Evolutionary conservation across 1,140 invertebrate species (phyloP).

Genomic region (Papilio polyxenes): DNA sequence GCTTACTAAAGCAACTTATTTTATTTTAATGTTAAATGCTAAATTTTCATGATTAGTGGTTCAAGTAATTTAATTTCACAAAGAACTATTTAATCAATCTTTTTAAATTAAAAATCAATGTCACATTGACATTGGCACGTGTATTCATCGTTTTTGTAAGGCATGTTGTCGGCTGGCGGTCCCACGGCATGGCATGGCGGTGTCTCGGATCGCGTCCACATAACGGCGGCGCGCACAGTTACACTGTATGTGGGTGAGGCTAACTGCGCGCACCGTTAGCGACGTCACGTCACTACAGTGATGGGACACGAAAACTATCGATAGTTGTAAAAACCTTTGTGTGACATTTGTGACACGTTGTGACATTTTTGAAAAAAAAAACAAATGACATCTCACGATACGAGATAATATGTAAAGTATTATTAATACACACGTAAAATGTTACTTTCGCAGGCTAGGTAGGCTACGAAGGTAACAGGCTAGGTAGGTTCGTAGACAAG

Average conservation of each 20-base stretch:
- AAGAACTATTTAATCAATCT: neutral
- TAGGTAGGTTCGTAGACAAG: too few relatives aligned
- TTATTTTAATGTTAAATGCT: neutral
- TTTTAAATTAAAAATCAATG: slow-evolving; percentile 8
- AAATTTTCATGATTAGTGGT: neutral
- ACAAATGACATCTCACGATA: too few relatives aligned
- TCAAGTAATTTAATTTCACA: neutral
- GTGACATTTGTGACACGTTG: too few relatives aligned
- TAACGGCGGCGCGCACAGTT: slow-evolving; percentile 70
- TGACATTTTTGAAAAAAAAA: too few relatives aligned
- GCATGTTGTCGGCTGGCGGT: slow-evolving; percentile 38
- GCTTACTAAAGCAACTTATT: neutral
- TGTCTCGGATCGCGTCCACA: slow-evolving; percentile 61
- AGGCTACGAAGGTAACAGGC: too few relatives aligned
- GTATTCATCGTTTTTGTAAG: slow-evolving; percentile 39
- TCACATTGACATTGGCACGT: slow-evolving; percentile 29
- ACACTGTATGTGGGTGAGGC: slow-evolving; percentile 75
- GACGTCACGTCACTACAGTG: slow-evolving; percentile 57
- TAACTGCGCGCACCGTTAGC: slow-evolving; percentile 69
- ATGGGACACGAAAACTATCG: slow-evolving; percentile 34
- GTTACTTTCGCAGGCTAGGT: too few relatives aligned
- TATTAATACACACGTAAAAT: too few relatives aligned
- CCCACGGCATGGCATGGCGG: slow-evolving; percentile 51
- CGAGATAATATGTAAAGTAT: too few relatives aligned
- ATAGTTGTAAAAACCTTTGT: neutral